Base-by-base conservation (phyloP, 1,140 invertebrate species). In the Hycleus cichorii region DNA sequence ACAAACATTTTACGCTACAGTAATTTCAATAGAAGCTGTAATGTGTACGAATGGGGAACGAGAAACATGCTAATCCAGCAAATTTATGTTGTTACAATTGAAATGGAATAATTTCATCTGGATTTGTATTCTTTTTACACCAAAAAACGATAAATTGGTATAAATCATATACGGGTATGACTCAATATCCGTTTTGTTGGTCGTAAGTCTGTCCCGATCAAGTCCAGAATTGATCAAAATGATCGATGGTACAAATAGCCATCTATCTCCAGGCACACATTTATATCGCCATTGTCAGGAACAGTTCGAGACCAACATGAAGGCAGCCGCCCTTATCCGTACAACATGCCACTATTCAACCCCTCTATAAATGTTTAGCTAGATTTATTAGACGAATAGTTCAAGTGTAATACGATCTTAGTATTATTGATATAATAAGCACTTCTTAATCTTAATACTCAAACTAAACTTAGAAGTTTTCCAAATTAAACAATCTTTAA, bases 161-260 rank as follows among this genome's bases (percentile, higher is more conserved):
- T 55, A 55, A 55, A 55, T 55, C 52, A 55, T 47, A 47, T 39
- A 47, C 7, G 32, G 32, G 44, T 32, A 43, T 47, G 44, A 47
- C 25, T 55, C 45, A 55, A 47, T 47, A 55, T 55, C 43, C 43
- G 39, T 44, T 52, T 42, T 32, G 32, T 10, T 42, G 42, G 49
- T 38, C 10, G 42, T 51, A 42, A 40, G 49, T 26, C 42, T 32
- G 32, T 39, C 12, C 11, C 46, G 55, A 57, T 57, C 55, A 57
- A 47, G 55, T 57, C 55, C 55, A 57, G 55, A 42, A 57, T 47
- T 49, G 55, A 57, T 57, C 55, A 49, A 44, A 49, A 57, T 57
- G 55, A 57, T 57, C 55, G 55, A 57, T 57, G 55, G 47, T 48
- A 49, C 55, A 57, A 57, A 57, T 45, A 57, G 55, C 47, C 55